phyloP scores from a whole-genome alignment of 2,888 invertebrate genomes.

The Choreutis nemorana region DNA sequence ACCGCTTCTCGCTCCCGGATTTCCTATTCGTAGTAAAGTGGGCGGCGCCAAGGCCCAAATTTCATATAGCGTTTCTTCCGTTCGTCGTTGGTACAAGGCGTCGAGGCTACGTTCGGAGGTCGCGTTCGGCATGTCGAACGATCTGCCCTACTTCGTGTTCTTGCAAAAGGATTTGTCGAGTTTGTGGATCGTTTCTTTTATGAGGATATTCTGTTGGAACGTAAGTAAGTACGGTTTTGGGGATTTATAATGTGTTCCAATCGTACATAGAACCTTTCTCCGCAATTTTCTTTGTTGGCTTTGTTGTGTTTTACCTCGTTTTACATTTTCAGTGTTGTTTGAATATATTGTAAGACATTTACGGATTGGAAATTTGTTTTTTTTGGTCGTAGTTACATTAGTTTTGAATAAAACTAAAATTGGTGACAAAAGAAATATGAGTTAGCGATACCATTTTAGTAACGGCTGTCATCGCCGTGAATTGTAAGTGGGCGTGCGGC shows the following conservation, averaged over 20 bases:
- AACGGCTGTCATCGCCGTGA: constrained; percentile 54
- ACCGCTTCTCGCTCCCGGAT: constrained; percentile 63
- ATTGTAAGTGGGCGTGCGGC: constrained; percentile 54
- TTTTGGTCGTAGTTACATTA: background rate
- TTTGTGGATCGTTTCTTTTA: constrained; percentile 58
- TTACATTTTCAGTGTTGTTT: constrained; percentile 13
- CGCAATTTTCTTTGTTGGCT: constrained; percentile 20
- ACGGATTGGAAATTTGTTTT: too few relatives aligned
- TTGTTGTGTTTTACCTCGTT: constrained; percentile 16
- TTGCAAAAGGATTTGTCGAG: constrained; percentile 62
- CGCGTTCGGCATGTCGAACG: constrained; percentile 56
- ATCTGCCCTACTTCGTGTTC: constrained; percentile 61
- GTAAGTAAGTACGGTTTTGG: constrained; percentile 53
- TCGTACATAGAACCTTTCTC: constrained; percentile 30
- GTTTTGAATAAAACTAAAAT: constrained; percentile 9
- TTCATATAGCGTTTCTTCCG: constrained; percentile 59
- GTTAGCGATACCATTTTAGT: constrained; percentile 29
- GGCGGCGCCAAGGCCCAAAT: constrained; percentile 58
- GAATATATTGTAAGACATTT: too few relatives aligned
- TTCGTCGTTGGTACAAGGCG: constrained; percentile 47
- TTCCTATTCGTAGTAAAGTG: constrained; percentile 66
- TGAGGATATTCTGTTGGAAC: constrained; percentile 47
- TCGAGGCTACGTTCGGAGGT: constrained; percentile 47
- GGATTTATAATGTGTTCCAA: constrained; percentile 51
- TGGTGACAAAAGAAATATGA: constrained; percentile 25